phyloP scores from a whole-genome alignment of 2,113 vertebrate species.

The Menura novaehollandiae region DNA sequence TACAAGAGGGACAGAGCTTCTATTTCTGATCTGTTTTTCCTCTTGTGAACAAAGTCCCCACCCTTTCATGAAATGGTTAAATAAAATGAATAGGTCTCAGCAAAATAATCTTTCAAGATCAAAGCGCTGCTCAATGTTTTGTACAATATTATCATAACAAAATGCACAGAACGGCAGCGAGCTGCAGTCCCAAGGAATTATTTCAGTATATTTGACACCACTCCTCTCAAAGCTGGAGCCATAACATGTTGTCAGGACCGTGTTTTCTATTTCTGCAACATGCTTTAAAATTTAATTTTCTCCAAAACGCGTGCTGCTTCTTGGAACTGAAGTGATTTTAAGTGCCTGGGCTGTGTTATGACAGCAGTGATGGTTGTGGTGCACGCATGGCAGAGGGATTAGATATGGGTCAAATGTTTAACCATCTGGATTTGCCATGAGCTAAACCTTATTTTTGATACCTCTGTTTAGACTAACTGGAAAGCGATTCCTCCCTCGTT shows the following conservation, averaged over 20 bases:
- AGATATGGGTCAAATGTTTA: constrained; percentile 70
- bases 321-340: background rate
- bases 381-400: constrained; percentile 34
- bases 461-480: constrained; percentile 14
- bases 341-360: constrained; percentile 33
- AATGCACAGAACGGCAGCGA: background rate
- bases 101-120: background rate
- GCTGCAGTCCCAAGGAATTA: background rate
- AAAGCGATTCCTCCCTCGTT: background rate
- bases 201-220: background rate
- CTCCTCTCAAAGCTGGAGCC: background rate
- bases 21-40: background rate
- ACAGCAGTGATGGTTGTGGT: background rate
- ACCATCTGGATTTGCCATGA: constrained; percentile 68
- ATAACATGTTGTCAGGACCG: background rate
- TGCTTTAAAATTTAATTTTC: constrained; percentile 57
- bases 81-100: background rate
- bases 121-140: background rate
- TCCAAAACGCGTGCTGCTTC: background rate
- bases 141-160: background rate
- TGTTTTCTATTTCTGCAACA: background rate
- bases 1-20: background rate
- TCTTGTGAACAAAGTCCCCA: background rate
- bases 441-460: constrained; percentile 47
- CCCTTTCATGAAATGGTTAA: background rate